Base-by-base conservation (phyloP, 2,797 vertebrate species). In the Calcarius lapponicus region DNA sequence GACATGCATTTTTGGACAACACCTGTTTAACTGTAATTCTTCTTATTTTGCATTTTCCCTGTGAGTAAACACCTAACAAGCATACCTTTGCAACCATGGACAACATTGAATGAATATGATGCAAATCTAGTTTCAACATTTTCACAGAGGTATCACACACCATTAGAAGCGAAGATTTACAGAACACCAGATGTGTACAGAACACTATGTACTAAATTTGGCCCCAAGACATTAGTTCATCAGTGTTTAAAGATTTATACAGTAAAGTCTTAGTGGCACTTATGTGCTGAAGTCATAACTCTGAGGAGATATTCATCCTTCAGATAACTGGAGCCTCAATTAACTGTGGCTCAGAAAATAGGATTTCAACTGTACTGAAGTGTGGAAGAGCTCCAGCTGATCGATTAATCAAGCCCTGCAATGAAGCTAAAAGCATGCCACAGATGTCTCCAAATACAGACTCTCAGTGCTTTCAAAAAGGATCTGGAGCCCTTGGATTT, bases 171-270 rank as follows among this genome's bases (percentile, higher is more conserved):
- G 71, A 87, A 78, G 40, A 75, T 92, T 92, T 83, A 88, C 34
- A 72, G 81, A 92, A 90, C 58, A 71, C 29, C 25, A 73, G 34
- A 60, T 60, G 47, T 42, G 40, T 88, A 91, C 25, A 79, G 91
- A 92, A 93, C 71, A 74, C 29, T 17, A 29, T 18, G 50, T 86
- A 48, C 80, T 79, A 75, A 66, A 89, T 82, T 85, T 93, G 62
- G 86, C 50, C 66, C 65, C 65, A 94, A 84, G 86, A 86, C 56
- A 94, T 79, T 83, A 95, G 75, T 69, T 96, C 93, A 92, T 76
- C 73, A 65, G 71, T 86, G 60, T 93, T 95, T 96, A 94, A 96
- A 95, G 88, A 96, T 95, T 96, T 94, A 95, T 94, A 57, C 54
- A 56, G 29, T 60, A 47, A 90, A 91, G 51, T 64, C 80, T 86